These are phyloP conservation scores for Lochmaea capreae DNA, from an alignment of 2,888 invertebrate species.

Conservation along the genomic window DNA sequence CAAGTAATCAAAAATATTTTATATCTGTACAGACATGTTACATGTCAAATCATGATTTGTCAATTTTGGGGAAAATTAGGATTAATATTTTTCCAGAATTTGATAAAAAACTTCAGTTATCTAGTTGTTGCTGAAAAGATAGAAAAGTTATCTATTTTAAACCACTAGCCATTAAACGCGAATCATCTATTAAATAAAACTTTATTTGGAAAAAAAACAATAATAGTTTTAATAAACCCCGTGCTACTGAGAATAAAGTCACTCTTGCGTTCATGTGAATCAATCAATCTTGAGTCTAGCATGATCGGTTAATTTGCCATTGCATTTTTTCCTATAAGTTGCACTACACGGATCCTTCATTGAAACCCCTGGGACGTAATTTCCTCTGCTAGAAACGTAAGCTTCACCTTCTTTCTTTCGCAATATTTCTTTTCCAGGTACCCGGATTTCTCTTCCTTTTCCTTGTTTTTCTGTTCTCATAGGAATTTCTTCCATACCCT, in stretches of 20 bases:
- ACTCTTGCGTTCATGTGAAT: slow-evolving; percentile 4
- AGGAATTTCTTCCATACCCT: background rate
- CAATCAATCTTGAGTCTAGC: background rate
- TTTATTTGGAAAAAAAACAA: too few relatives aligned
- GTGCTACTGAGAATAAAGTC: slow-evolving; percentile 21
- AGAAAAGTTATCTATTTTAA: too few relatives aligned
- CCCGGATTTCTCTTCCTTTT: background rate
- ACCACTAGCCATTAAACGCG: too few relatives aligned
- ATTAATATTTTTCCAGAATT: too few relatives aligned
- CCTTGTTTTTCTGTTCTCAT: background rate
- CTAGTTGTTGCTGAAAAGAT: too few relatives aligned
- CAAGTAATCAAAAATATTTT: too few relatives aligned
- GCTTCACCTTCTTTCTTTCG: background rate
- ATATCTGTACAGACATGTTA: too few relatives aligned
- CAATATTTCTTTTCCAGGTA: background rate
- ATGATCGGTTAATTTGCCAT: background rate
- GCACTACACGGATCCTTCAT: background rate
- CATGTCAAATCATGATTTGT: too few relatives aligned
- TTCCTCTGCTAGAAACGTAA: background rate
- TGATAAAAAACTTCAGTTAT: too few relatives aligned
- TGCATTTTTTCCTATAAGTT: background rate
- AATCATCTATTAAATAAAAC: too few relatives aligned
- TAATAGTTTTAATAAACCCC: too few relatives aligned
- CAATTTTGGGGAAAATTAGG: too few relatives aligned
- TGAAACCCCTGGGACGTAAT: background rate